Evolutionary conservation across 2,888 invertebrate species (phyloP), one percentile per base, ranked within the genome.

Genomic region (Arge pagana): DNA sequence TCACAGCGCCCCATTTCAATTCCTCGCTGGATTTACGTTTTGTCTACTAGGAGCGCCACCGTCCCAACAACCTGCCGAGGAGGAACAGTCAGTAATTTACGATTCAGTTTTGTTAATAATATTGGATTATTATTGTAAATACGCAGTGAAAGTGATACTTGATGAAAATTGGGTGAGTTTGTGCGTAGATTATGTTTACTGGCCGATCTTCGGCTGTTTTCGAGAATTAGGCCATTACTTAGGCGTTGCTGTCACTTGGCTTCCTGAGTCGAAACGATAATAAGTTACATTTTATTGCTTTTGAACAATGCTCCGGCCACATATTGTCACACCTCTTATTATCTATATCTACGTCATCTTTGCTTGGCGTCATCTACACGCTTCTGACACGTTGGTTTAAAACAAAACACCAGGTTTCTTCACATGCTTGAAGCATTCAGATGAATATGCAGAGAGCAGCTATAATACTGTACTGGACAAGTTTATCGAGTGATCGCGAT

Each of bases 231-330:
- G 48, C 45, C 36, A 39, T 30, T 70, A 71, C 45, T 33, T 45
- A 45, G 67, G 69, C 70, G 69, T 70, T 70, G 60, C 69, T 71
- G 70, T 71, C 70, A 71, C 61, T 66, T 63, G 64, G 65, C 70
- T 68, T 70, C 65, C 48, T 49, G 10, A 8, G 15, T 10, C 8
- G 18, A 16, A 10, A 35, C 33, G 45, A 45, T 11, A 45, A 45
- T 45, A 45, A 45, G 31, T 39, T 36, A 37, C 23, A 16, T 48
- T 52, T 37, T 16, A 28, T 31, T 36, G 8, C 36, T 16, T 39
- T 41, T 35, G 6, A 51, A 43, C 26, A 26, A 41, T 36, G n/a
- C 28, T 24, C 11, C 8, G 30, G 6, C 1, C 15, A 18, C 18
- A 11, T 30, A n/a, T n/a, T n/a, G n/a, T n/a, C n/a, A n/a, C n/a